A percentile compares a stretch with the other conserved stretches of the same genome.
These are phyloP conservation scores for Gymnoscopelus microlampas DNA, from an alignment of 2,797 vertebrate genomes.

Conservation along the genomic window DNA sequence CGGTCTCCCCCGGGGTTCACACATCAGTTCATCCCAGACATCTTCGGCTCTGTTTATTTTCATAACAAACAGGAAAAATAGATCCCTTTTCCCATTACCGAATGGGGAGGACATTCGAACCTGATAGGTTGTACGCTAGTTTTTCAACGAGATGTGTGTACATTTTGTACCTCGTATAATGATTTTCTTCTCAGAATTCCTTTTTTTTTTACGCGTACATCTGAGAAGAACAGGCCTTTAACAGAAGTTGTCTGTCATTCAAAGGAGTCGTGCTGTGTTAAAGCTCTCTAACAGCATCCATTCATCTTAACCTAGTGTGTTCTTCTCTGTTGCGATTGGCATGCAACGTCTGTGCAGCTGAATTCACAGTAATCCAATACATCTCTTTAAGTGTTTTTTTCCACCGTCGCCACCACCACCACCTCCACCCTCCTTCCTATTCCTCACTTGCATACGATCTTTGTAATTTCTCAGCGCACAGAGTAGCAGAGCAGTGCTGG, in stretches of 20 bases:
- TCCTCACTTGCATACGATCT: conserved; percentile 34
- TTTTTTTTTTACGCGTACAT: conserved; percentile 30
- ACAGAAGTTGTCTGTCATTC: conserved; percentile 42
- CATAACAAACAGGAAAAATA: conserved; percentile 74
- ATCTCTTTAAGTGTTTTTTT: conserved; percentile 34
- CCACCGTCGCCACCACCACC: too few relatives aligned
- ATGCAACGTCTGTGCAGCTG: conserved; percentile 33
- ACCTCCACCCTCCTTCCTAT: conserved; percentile 14
- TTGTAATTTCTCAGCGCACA: conserved; percentile 45
- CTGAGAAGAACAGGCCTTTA: conserved; percentile 29
- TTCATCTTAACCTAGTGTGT: conserved; percentile 35
- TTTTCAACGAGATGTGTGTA: conserved; percentile 52
- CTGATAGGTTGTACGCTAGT: conserved; percentile 46
- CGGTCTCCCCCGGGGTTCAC: conserved; percentile 65
- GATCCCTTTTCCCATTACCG: conserved; percentile 62
- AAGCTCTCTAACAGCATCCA: conserved; percentile 43
- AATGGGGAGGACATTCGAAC: conserved; percentile 48
- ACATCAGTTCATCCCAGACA: conserved; percentile 77
- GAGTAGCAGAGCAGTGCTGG: conserved; percentile 39
- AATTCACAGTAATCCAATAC: conserved; percentile 60
- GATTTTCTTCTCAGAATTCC: conserved; percentile 37
- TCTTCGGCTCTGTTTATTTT: conserved; percentile 73
- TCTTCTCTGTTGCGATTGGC: conserved; percentile 50
- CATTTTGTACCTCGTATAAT: conserved; percentile 5
- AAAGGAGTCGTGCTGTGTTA: conserved; percentile 35